Evolutionary conservation across 2,888 invertebrate genomes (phyloP).

Genomic region (Pogonocherus hispidulus): DNA sequence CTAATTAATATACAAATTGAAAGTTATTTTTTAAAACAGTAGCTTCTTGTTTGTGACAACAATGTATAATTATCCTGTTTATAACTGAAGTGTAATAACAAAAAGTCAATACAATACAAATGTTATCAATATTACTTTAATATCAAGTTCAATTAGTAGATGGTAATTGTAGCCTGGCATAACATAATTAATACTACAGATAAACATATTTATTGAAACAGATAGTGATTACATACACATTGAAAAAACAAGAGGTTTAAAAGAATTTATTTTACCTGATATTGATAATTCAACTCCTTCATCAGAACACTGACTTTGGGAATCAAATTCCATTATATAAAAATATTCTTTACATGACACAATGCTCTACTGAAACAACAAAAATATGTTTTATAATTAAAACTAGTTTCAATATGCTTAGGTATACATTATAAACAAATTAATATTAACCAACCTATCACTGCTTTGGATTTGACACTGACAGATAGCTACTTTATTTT

Average conservation of each 20-base stretch:
- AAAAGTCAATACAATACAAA: neutral
- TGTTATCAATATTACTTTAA: slow-evolving; percentile 14
- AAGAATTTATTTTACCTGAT: slow-evolving; percentile 53
- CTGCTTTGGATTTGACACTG: slow-evolving; percentile 15
- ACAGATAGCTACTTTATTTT: slow-evolving; percentile 24
- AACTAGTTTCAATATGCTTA: slow-evolving; percentile 37
- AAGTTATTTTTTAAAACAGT: neutral
- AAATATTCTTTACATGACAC: slow-evolving; percentile 42
- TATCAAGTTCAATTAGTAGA: slow-evolving; percentile 23
- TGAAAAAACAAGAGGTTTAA: slow-evolving; percentile 23
- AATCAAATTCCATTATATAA: slow-evolving; percentile 62
- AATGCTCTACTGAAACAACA: slow-evolving; percentile 35
- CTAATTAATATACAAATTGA: neutral
- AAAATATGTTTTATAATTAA: slow-evolving; percentile 38
- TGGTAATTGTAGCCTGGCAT: slow-evolving; percentile 17
- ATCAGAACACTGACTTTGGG: slow-evolving; percentile 61
- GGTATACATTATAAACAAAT: slow-evolving; percentile 27
- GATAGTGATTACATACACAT: slow-evolving; percentile 13
- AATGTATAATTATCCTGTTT: neutral
- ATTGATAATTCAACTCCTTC: slow-evolving; percentile 61
- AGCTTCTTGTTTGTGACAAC: neutral
- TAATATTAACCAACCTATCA: slow-evolving; percentile 42
- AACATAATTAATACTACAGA: slow-evolving; percentile 14
- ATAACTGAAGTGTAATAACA: neutral
- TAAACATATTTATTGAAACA: slow-evolving; percentile 19